Percentiles rank a stretch among this genome's conserved stretches.
Conservation (phyloP, 2,888 invertebrate species). For the Ethmia dodecea region DNA sequence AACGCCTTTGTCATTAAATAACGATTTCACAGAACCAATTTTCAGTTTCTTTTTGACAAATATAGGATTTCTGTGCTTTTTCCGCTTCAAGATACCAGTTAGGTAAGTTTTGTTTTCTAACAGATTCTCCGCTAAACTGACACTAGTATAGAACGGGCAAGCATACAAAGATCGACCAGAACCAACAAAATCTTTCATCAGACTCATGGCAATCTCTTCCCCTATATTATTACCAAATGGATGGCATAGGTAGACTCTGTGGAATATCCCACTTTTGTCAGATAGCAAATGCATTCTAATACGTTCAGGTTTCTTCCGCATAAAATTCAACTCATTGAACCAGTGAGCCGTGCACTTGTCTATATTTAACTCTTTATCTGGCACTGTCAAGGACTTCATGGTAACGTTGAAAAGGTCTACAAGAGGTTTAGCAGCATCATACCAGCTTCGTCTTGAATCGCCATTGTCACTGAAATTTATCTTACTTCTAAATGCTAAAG, state of each 20-base stretch:
- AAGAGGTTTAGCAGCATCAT: constrained; percentile 2
- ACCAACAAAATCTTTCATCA: constrained; percentile 1
- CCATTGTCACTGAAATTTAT: neutral
- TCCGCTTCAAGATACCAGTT: constrained; percentile 4
- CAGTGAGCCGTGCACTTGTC: constrained; percentile 4
- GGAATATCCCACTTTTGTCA: constrained; percentile 1
- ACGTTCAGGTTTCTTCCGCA: constrained; percentile 1
- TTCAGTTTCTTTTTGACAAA: constrained; percentile 2
- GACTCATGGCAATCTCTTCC: neutral
- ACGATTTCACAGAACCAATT: neutral
- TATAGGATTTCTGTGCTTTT: neutral
- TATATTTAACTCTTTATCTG: constrained; percentile 1
- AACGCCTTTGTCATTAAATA: constrained; percentile 1
- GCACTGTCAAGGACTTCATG: neutral
- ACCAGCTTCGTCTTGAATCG: constrained; percentile 3
- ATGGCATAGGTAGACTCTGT: constrained; percentile 3
- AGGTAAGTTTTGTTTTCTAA: neutral
- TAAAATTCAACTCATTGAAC: constrained; percentile 2
- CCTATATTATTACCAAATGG: constrained; percentile 4
- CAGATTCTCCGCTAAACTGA: constrained; percentile 1
- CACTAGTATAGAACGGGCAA: constrained; percentile 3
- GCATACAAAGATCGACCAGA: constrained; percentile 4
- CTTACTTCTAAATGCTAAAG: constrained; percentile 1
- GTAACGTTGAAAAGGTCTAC: neutral
- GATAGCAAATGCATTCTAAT: constrained; percentile 5